Conservation (phyloP, 2,113 vertebrate species). For the Menidia beryllina region DNA sequence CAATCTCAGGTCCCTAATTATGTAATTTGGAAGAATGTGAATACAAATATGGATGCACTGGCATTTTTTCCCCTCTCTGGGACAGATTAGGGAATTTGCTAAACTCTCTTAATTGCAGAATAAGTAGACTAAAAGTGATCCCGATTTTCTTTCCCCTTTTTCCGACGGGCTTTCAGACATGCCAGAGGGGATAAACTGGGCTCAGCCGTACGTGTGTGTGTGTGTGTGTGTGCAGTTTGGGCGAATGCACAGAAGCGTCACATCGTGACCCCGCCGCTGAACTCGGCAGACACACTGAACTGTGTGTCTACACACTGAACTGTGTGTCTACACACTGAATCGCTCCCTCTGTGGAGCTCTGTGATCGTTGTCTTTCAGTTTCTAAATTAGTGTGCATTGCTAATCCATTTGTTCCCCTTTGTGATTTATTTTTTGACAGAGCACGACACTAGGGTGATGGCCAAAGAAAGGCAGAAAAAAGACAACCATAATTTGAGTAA, state of each 20-base stretch:
- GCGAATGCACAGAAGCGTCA: constrained; percentile 16
- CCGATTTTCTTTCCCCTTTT: constrained; percentile 41
- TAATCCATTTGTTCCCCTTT: constrained; percentile 64
- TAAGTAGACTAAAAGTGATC: constrained; percentile 59
- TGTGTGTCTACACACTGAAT: constrained; percentile 48
- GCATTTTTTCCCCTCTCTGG: constrained; percentile 55
- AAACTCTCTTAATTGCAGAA: constrained; percentile 72
- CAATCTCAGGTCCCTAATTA: constrained; percentile 86
- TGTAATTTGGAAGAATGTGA: constrained; percentile 87
- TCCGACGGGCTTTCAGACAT: constrained; percentile 67
- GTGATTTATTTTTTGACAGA: constrained; percentile 82
- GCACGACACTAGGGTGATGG: constrained; percentile 90
- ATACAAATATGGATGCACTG: constrained; percentile 79
- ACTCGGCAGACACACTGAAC: constrained; percentile 46
- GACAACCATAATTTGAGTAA: constrained; percentile 99
- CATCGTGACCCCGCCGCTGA: constrained; percentile 52
- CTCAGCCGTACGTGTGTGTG: constrained; percentile 17
- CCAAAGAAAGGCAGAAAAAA: constrained; percentile 98
- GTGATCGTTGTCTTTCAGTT: constrained; percentile 61
- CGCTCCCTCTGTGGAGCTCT: constrained; percentile 44
- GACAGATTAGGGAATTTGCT: constrained; percentile 66
- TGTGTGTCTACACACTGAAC: constrained; percentile 43
- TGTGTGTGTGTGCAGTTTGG: constrained; percentile 24
- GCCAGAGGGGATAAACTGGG: constrained; percentile 50
- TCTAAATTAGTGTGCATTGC: constrained; percentile 63